phyloP scores from a whole-genome alignment of 2,797 vertebrate genomes.

The Peromyscus nudipes region DNA sequence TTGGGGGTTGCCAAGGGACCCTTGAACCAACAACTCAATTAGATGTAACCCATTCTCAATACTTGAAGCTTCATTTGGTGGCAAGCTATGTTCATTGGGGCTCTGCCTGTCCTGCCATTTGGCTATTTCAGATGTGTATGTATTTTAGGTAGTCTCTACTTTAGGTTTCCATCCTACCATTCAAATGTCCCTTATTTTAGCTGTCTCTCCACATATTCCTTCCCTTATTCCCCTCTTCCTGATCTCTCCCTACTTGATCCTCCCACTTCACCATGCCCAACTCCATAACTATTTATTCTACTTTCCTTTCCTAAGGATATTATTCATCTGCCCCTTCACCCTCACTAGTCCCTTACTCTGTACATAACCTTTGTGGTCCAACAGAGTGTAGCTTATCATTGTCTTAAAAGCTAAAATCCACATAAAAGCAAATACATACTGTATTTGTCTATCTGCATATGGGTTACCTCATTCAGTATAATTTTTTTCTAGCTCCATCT shows the following conservation, averaged over 20 bases:
- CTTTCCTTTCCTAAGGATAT: not conserved
- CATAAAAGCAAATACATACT: not conserved
- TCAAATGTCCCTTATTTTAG: not conserved
- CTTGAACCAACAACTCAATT: not conserved
- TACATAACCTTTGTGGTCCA: not conserved
- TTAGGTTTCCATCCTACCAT: not conserved
- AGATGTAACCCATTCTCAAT: not conserved
- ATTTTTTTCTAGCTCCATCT: not conserved
- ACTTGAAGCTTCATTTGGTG: not conserved
- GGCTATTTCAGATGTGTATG: not conserved
- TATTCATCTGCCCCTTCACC: no score
- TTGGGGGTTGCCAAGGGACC: not conserved
- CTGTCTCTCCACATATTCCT: not conserved
- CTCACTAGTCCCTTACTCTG: not conserved
- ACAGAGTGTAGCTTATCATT: not conserved
- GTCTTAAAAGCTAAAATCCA: not conserved
- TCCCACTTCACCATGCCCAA: not conserved
- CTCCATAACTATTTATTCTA: not conserved
- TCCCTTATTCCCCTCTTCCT: not conserved
- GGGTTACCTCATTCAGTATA: not conserved
- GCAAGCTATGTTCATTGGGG: not conserved
- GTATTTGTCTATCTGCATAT: not conserved
- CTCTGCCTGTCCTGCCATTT: not conserved
- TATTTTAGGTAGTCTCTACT: not conserved
- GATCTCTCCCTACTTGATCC: not conserved